Conservation (phyloP, 2,797 vertebrate genomes). For the Malurus leucopterus region DNA sequence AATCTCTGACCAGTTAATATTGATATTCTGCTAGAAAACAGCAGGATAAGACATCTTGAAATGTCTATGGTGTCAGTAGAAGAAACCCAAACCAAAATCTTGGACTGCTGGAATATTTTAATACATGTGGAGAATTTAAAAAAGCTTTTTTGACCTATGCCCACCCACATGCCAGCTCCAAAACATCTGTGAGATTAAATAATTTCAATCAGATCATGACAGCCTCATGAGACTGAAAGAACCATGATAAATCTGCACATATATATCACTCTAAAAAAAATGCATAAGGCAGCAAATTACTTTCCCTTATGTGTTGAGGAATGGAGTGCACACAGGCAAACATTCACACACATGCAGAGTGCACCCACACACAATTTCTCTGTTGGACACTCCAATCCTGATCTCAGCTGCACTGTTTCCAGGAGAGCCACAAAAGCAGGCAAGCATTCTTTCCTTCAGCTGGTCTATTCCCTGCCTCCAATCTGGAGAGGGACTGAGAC, state of each 20-base stretch:
- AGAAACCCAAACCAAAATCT: neutral
- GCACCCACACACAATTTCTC: neutral
- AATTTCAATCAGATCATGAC: neutral
- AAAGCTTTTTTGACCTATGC: neutral
- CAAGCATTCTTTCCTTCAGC: neutral
- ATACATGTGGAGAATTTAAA: neutral
- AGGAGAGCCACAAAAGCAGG: neutral
- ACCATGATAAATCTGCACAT: neutral
- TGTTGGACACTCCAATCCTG: neutral
- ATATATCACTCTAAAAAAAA: neutral
- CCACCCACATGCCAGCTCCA: neutral
- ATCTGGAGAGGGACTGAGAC: neutral
- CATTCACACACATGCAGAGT: neutral
- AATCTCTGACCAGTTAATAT: neutral
- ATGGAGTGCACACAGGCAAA: neutral
- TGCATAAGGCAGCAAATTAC: neutral
- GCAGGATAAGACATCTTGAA: neutral
- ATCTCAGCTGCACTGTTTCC: neutral
- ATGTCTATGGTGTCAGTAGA: fast-evolving
- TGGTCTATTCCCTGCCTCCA: neutral
- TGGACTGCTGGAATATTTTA: neutral
- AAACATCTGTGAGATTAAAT: neutral
- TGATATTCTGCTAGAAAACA: neutral
- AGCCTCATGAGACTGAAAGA: neutral
- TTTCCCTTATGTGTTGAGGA: neutral